phyloP scores from a whole-genome alignment of 2,113 vertebrate species.

The Raphicerus campestris region DNA sequence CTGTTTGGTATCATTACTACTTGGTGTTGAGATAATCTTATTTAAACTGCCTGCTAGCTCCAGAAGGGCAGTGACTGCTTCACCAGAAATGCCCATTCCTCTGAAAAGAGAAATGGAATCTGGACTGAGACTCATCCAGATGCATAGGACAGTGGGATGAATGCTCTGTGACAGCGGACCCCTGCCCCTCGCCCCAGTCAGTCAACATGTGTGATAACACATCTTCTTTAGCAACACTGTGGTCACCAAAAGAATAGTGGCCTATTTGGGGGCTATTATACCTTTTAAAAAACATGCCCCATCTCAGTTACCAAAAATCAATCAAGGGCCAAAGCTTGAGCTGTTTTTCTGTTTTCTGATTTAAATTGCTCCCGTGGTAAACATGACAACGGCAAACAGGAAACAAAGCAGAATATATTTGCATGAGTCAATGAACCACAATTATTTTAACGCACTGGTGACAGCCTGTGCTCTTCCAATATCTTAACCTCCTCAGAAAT shows the following conservation, averaged over 20 bases:
- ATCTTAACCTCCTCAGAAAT: background rate
- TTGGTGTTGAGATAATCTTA: background rate
- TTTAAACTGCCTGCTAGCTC: background rate
- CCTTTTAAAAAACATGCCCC: background rate
- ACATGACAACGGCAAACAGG: background rate
- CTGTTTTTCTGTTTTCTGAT: conserved; percentile 31
- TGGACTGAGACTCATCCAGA: background rate
- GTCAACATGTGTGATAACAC: background rate
- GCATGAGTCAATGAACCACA: background rate
- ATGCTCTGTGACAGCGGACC: background rate
- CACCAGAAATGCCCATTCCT: background rate
- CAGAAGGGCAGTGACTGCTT: background rate
- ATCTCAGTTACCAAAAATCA: conserved; percentile 26
- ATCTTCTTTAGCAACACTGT: background rate
- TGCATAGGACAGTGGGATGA: background rate
- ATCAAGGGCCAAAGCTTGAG: background rate
- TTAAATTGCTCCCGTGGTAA: conserved; percentile 12
- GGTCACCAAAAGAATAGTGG: conserved; percentile 30
- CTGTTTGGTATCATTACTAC: background rate
- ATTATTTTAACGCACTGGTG: background rate
- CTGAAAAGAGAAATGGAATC: background rate
- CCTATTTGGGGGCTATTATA: conserved; percentile 41
- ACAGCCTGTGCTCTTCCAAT: background rate
- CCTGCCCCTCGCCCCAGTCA: no score
- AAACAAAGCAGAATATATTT: conserved; percentile 13